phyloP scores from a whole-genome alignment of 2,113 vertebrate genomes.

The Seriola dumerili region DNA sequence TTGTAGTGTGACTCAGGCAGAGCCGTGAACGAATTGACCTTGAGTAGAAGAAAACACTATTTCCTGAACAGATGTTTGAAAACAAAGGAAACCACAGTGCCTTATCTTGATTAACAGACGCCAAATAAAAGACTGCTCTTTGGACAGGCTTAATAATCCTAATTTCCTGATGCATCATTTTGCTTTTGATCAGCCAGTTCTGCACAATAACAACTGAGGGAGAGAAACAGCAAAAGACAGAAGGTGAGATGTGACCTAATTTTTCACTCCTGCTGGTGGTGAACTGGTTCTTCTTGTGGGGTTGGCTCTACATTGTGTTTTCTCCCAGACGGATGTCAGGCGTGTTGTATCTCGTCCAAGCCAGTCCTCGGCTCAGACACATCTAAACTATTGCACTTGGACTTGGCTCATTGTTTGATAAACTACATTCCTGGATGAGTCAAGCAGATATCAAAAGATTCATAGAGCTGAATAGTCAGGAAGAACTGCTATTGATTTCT shows the following conservation, averaged over 20 bases:
- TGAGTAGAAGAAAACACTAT: slow-evolving; percentile 38
- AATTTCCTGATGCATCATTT: slow-evolving; percentile 14
- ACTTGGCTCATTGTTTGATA: background rate
- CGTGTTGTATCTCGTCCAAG: slow-evolving; percentile 61
- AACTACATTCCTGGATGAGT: background rate
- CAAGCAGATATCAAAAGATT: background rate
- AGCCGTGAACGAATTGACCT: slow-evolving; percentile 21
- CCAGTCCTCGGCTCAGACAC: slow-evolving; percentile 20
- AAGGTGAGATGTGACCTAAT: slow-evolving; percentile 44
- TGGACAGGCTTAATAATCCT: background rate
- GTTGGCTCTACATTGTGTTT: background rate
- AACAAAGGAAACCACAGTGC: slow-evolving; percentile 47
- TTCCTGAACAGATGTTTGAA: slow-evolving; percentile 64
- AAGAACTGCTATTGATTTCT: background rate
- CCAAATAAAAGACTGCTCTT: background rate
- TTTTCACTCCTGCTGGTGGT: slow-evolving; percentile 24
- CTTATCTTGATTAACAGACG: slow-evolving; percentile 48
- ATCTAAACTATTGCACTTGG: background rate
- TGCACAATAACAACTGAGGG: background rate
- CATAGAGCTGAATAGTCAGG: background rate
- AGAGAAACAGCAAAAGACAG: slow-evolving; percentile 16
- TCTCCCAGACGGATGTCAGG: background rate
- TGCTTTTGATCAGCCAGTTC: slow-evolving; percentile 19
- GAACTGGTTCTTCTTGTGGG: slow-evolving; percentile 39
- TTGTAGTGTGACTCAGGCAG: slow-evolving; percentile 36